Base-by-base conservation (phyloP, 2,113 vertebrate genomes). In the Pelecanus crispus region DNA sequence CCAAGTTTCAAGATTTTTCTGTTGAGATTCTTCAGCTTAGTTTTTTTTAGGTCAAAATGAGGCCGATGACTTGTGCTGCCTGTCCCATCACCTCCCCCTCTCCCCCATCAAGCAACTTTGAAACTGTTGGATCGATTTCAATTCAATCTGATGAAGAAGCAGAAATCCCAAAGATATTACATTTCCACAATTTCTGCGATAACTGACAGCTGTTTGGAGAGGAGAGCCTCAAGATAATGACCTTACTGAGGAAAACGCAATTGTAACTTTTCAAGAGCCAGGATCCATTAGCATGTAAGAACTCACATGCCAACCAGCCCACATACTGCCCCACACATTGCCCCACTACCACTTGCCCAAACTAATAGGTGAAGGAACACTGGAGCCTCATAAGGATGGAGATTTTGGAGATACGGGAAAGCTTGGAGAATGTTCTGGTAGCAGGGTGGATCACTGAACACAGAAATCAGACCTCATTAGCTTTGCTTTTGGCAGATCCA, bases 201-300 rank as follows among this genome's bases (percentile, higher is more conserved):
- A 96, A 96, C 49, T 56, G 90, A 85, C 94, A 97, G 78, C 87
- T 96, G 94, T 85, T 93, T 77, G 78, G 84, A 85, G 49, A 85
- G 61, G 66, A 79, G 9, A 85, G 66, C 36, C 56, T 84, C 29
- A n/a, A 74, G 56, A 92, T 70, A 92, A 83, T 2, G 28, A 81
- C 83, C 21, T 66, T 50, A 45, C 11, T 77, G 66, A 79, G 36
- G 66, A 85, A 90, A 90, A 95, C 25, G 53, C 70, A 85, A 71
- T 8, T 36, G 5, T 25, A 68, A 63, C 49, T 81, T 87, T 81
- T 49, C 24, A 52, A 68, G 85, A 91, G 81, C 11, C 40, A 68
- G 44, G 49, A 81, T 38, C 17, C 53, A 87, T 45, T 49, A 91
- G 49, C 50, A 49, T 9, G 3, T 28, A 65, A 75, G 40, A 63